Base-by-base conservation (phyloP, 23 tunicate species). In the Halocynthia roretzi region DNA sequence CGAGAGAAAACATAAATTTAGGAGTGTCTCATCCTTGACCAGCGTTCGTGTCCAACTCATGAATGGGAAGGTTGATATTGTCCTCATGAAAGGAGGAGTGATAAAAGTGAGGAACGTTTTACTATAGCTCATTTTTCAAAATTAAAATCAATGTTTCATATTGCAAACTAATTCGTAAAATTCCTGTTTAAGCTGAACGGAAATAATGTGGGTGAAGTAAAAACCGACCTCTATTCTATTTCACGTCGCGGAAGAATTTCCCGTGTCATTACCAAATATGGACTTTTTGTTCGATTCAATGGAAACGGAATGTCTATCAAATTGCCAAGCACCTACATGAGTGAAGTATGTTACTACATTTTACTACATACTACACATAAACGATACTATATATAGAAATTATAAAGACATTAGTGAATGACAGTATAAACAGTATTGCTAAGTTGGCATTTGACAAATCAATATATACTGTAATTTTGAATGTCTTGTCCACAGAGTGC, bases 291-390 rank as follows among this genome's bases (percentile, higher is more conserved):
- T 18, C 76, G 66, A 51, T 84, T 89, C 74, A 83, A 84, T 58
- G 88, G 88, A 8, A 75, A 70, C 53, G 88, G 88, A 56, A 85
- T 76, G 6, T 71, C 80, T 6, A 56, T 89, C 23, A 74, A 58
- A 75, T 60, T 89, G n/a, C 83, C 88, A 54, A 84, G 82, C 75
- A 67, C 81, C 15, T 89, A 89, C 75, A 75, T 52, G 49, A 72
- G 80, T 48, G 64, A 84, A 83, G 96, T 89, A 58, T 65, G 56
- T 49, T 7, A 18, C 22, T 19, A 14, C 61, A 19, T 49, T 79
- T 40, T 6, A 21, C 17, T 67, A 11, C 71, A n/a, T n/a, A n/a
- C n/a, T n/a, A n/a, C n/a, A 31, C 1, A 31, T 31, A 31, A 31
- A 31, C 44, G 44, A 31, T 31, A 31, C 44, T 0, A 31, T 31